Percentiles rank a stretch among this genome's conserved stretches.
Conservation (phyloP, 1,140 invertebrate genomes). For the Drosophila pandora region DNA sequence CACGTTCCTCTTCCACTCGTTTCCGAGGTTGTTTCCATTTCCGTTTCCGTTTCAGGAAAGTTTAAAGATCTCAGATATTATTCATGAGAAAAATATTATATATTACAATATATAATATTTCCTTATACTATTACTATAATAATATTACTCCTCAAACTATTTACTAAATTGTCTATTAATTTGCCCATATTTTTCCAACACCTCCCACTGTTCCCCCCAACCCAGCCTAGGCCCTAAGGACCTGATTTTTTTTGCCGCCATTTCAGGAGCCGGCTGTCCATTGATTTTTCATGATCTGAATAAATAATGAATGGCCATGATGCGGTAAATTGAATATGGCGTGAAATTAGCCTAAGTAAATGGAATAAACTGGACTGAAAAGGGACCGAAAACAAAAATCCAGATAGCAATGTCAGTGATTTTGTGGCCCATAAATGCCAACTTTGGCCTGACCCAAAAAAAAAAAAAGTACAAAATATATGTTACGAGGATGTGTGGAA, state of each 20-base stretch:
- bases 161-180: too few relatives aligned
- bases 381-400: not conserved
- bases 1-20: slow-evolving; percentile 38
- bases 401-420: slow-evolving; percentile 24
- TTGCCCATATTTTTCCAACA: not conserved
- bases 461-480: slow-evolving; percentile 3
- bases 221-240: not conserved
- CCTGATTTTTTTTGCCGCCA: slow-evolving; percentile 24
- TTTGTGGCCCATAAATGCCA: slow-evolving; percentile 55
- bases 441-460: slow-evolving; percentile 23
- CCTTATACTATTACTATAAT: too few relatives aligned
- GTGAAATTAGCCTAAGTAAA: slow-evolving; percentile 83
- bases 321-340: slow-evolving; percentile 82
- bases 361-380: slow-evolving; percentile 70
- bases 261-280: slow-evolving; percentile 36
- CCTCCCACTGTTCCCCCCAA: not conserved
- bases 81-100: too few relatives aligned
- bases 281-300: slow-evolving; percentile 82
- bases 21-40: not conserved
- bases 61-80: not conserved
- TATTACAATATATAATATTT: too few relatives aligned
- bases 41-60: not conserved
- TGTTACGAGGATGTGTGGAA: not conserved
- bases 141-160: too few relatives aligned
- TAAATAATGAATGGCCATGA: slow-evolving; percentile 81